Conservation (phyloP, 1,140 invertebrate genomes). For the Gonioctena quinquepunctata region DNA sequence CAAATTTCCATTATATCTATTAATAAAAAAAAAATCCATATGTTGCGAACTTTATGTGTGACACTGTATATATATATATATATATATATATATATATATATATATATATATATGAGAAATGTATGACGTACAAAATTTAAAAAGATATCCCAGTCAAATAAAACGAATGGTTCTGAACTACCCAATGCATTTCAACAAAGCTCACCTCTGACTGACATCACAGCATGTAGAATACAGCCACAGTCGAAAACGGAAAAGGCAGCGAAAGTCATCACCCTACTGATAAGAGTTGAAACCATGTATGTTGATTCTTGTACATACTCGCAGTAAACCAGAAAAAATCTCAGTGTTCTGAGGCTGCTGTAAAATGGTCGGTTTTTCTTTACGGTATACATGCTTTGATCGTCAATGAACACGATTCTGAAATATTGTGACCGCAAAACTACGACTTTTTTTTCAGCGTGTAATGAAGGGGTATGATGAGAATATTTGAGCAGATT, state of each 20-base stretch:
- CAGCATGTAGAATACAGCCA: background rate
- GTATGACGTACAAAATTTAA: too few relatives aligned
- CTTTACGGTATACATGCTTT: background rate
- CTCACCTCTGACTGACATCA: background rate
- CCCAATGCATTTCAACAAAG: too few relatives aligned
- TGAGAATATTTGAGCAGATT: background rate
- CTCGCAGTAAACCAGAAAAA: background rate
- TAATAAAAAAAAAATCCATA: too few relatives aligned
- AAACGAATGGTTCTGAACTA: too few relatives aligned
- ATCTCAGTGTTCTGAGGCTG: background rate
- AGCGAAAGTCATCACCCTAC: background rate
- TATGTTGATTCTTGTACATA: background rate
- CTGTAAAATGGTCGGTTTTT: background rate
- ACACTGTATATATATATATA: too few relatives aligned
- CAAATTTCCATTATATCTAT: too few relatives aligned
- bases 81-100: too few relatives aligned
- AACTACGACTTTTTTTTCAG: background rate
- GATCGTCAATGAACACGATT: background rate
- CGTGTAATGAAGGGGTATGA: background rate
- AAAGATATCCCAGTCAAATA: too few relatives aligned
- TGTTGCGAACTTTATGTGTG: too few relatives aligned
- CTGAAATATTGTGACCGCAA: background rate
- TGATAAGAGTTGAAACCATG: background rate
- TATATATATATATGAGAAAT: too few relatives aligned
- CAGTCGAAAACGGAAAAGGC: background rate